Percentiles rank a stretch among this genome's conserved stretches.
Conservation (phyloP, 2,888 invertebrate genomes). For the Lottia scabra region DNA sequence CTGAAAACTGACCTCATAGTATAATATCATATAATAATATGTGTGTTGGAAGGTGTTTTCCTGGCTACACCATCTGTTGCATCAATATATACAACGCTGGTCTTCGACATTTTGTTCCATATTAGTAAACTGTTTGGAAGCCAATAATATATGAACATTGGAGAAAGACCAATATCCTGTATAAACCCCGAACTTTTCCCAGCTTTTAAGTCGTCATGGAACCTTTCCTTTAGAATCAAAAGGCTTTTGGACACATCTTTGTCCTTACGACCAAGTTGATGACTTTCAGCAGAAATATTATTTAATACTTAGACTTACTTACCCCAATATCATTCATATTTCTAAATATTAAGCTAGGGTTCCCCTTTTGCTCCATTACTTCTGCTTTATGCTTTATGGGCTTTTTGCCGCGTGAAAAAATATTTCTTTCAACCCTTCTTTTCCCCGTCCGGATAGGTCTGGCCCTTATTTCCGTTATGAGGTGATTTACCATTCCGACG, state of each 20-base stretch:
- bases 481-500: not conserved
- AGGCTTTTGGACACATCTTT: not conserved
- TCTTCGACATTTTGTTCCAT: not conserved
- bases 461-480: not conserved
- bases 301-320: not conserved
- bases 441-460: not conserved
- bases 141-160: not conserved
- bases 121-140: not conserved
- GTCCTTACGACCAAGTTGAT: not conserved
- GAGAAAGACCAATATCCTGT: not conserved
- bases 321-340: conserved; percentile 1
- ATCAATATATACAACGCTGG: not conserved
- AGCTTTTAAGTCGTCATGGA: not conserved
- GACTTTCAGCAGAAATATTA: not conserved
- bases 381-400: not conserved
- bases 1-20: not conserved
- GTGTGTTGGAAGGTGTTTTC: not conserved
- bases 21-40: not conserved
- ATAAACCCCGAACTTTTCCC: not conserved
- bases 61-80: not conserved
- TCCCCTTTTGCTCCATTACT: not conserved
- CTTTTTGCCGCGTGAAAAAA: not conserved
- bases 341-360: not conserved
- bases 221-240: not conserved
- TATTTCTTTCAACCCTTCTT: not conserved